These are phyloP conservation scores for Crambe crambe DNA, from an alignment of 37 sponge, comb jelly and placozoan genomes.

Conservation along the genomic window DNA sequence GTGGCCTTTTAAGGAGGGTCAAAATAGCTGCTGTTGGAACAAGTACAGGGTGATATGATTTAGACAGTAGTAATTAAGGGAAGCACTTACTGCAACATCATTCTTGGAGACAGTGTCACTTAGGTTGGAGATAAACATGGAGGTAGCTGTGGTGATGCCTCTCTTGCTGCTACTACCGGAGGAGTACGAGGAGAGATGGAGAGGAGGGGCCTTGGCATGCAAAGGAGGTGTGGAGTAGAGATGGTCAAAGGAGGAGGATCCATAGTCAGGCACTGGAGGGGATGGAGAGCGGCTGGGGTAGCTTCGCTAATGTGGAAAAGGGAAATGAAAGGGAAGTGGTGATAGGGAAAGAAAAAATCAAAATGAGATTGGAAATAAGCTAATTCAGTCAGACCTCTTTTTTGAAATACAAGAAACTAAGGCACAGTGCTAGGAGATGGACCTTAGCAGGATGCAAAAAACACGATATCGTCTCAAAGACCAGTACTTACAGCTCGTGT, in stretches of 20 bases:
- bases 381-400: background rate
- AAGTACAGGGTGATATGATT: background rate
- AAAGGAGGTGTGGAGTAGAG: slow-evolving; percentile 3
- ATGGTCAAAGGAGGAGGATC: background rate
- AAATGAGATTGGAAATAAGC: too few species aligned
- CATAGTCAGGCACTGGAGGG: slow-evolving; percentile 1
- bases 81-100: slow-evolving; percentile 71
- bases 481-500: too few species aligned
- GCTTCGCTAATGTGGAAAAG: slow-evolving; percentile 1
- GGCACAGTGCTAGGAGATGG: background rate
- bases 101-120: slow-evolving; percentile 79
- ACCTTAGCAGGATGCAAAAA: too few species aligned
- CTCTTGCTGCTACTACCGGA: background rate
- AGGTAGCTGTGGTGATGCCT: slow-evolving; percentile 71
- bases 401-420: background rate
- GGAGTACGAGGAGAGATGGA: background rate
- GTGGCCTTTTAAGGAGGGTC: too few species aligned
- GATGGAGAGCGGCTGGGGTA: slow-evolving; percentile 32
- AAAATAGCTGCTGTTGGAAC: too few species aligned
- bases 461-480: too few species aligned
- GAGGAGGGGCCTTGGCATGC: background rate
- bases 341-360: background rate
- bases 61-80: background rate
- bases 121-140: slow-evolving; percentile 77
- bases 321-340: background rate